Evolutionary conservation across 2,888 invertebrate species (phyloP), one percentile per base, ranked within the genome.

Genomic region (Watsonalla cultraria): DNA sequence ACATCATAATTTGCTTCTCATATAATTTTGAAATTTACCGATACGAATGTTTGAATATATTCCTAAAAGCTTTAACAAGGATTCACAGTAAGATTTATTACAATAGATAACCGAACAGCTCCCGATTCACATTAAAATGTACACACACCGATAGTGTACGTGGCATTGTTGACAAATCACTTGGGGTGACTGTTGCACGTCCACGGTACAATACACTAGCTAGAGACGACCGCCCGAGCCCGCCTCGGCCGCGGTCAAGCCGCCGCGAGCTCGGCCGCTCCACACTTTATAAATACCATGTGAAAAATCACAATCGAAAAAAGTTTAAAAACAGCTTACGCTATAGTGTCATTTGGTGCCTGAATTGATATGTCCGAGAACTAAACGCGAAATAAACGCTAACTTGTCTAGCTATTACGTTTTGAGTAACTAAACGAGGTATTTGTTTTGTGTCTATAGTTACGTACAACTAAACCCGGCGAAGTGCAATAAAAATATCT

Each of bases 321-420:
- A 74, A 72, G 80, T 78, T 74, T 75, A 80, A 80, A 81, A 84
- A 81, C 74, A 65, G 78, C 89, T 90, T 90, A 90, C 72, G 62
- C 86, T 90, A 85, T 80, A 86, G 83, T 87, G 78, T 87, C 78
- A 82, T 84, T 90, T 90, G 90, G 90, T 90, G 89, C 86, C 78
- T 87, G 88, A 86, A 81, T 88, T 90, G 90, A 90, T 90, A 90
- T 90, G 90, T 90, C 72, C 81, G 76, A 82, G 78, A 90, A 90
- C 81, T 83, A 84, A 89, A 89, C 73, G 82, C 84, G 82, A 90
- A 88, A 84, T 78, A 76, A 88, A 86, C 62, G 72, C 82, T 83
- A 85, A 84, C 68, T 42, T 79, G 81, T 80, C 86, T 87, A 86
- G 75, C 86, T 89, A 87, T 81, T 77, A 77, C 76, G 67, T 76